Base-by-base conservation (phyloP, 2,113 vertebrate genomes). In the Myiopsitta monachus region DNA sequence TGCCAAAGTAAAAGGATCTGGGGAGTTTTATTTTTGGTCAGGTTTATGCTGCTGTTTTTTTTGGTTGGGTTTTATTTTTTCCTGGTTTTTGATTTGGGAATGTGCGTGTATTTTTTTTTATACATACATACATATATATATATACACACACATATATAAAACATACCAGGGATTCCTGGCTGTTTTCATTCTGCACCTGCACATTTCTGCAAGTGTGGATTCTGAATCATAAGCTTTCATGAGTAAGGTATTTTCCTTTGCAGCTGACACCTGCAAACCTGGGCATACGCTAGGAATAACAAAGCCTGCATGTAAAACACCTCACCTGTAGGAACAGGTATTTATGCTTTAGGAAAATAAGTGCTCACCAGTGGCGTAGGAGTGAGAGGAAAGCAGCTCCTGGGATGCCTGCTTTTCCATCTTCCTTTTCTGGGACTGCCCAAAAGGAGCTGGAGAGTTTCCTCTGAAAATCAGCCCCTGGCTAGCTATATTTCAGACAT, bases 11-110 rank as follows among this genome's bases (percentile, higher is more conserved):
- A 67, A 84, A 75, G 27, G 46, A 41, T 59, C 63, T 26, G 39
- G 44, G 61, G 76, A 81, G 26, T 66, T 83, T 83, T 93, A 83
- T 47, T 96, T 93, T 94, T 41, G 55, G 73, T 83, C 86, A 86
- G 0, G 63, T 86, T 94, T 80, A 41, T 49, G 64, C 15, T 90
- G 54, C 2, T 73, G n/a, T 0, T 66, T 43, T 49, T 91, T 85
- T 68, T 39, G 43, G 30, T 55, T 75, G 19, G 15, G 30, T 69
- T 70, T 93, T 51, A 28, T 63, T 79, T 59, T 87, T 39, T 55
- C 73, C 61, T 0, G 38, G 2, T 0, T 52, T 30, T 61, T 80
- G 67, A 28, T 36, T 14, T 30, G 44, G 33, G 33, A 33, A 14
- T 59, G 57, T n/a, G 55, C 3, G 5, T n/a, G 33, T 23, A 59